Conservation (phyloP, 2,888 invertebrate species). For the Tetanocera ferruginea region DNA sequence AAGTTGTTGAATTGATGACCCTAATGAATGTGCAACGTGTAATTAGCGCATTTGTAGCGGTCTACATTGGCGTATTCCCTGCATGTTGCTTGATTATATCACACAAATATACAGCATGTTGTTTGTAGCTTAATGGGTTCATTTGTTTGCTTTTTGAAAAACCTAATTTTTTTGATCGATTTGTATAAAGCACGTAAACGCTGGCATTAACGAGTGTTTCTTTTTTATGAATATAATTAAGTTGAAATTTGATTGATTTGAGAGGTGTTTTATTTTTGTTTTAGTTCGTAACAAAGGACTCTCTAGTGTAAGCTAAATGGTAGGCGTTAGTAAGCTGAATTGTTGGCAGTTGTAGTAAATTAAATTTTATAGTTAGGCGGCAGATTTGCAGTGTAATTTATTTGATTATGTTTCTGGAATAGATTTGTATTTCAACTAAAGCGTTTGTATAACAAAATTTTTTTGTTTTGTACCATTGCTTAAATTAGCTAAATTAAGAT, state of each 20-base stretch:
- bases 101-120: neutral
- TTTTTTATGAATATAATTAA: neutral
- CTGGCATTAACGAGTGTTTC: neutral
- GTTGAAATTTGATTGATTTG: slow-evolving; percentile 7
- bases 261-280: too few relatives aligned
- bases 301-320: neutral
- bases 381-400: neutral
- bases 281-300: neutral
- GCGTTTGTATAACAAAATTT: too few relatives aligned
- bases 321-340: neutral
- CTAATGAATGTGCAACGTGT: slow-evolving; percentile 12
- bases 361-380: neutral
- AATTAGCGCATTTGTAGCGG: neutral
- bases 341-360: neutral
- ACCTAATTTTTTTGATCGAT: slow-evolving; percentile 18
- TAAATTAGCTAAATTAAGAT: too few relatives aligned
- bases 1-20: slow-evolving; percentile 14
- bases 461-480: too few relatives aligned
- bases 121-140: neutral
- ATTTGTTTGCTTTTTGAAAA: neutral
- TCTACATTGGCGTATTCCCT: neutral
- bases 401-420: neutral
- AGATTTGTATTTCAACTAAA: too few relatives aligned
- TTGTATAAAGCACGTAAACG: slow-evolving; percentile 21
- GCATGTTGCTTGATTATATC: slow-evolving; percentile 1